Evolutionary conservation across 2,797 vertebrate genomes (phyloP).

Genomic region (Oreochromis mossambicus): DNA sequence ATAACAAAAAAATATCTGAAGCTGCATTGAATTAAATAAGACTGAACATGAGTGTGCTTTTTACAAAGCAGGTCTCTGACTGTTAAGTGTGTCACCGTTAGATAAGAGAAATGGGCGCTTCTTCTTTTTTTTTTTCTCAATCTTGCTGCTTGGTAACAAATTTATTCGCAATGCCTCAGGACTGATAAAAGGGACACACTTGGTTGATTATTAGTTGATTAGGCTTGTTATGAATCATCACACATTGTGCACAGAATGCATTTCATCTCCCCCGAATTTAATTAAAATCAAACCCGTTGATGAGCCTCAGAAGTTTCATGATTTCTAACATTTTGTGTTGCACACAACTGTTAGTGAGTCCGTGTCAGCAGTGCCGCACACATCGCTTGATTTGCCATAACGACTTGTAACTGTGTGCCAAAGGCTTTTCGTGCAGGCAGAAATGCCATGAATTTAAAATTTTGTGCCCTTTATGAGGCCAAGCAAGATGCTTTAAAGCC

Average conservation of each 20-base stretch:
- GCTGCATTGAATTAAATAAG: neutral
- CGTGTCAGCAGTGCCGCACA: neutral
- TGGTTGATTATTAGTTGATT: conserved; percentile 52
- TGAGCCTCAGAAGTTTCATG: neutral
- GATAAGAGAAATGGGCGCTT: neutral
- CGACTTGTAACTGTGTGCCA: neutral
- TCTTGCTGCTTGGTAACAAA: conserved; percentile 19
- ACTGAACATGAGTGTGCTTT: neutral
- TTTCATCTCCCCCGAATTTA: conserved; percentile 19
- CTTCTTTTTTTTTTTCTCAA: neutral
- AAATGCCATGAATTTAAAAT: conserved; percentile 22
- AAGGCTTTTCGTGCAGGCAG: neutral
- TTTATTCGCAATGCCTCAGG: conserved; percentile 25
- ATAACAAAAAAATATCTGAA: neutral
- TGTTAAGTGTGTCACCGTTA: neutral
- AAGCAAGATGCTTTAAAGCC: conserved; percentile 28
- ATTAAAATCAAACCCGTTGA: conserved; percentile 34
- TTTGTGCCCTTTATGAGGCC: conserved; percentile 27
- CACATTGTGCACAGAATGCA: conserved; percentile 23
- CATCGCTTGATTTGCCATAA: neutral
- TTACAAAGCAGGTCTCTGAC: neutral
- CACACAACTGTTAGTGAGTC: neutral
- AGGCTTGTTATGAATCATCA: conserved; percentile 32
- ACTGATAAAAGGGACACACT: conserved; percentile 25
- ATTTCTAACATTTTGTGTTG: neutral